Evolutionary conservation across 2,888 invertebrate species (phyloP).

Genomic region (Epirrita christyi): DNA sequence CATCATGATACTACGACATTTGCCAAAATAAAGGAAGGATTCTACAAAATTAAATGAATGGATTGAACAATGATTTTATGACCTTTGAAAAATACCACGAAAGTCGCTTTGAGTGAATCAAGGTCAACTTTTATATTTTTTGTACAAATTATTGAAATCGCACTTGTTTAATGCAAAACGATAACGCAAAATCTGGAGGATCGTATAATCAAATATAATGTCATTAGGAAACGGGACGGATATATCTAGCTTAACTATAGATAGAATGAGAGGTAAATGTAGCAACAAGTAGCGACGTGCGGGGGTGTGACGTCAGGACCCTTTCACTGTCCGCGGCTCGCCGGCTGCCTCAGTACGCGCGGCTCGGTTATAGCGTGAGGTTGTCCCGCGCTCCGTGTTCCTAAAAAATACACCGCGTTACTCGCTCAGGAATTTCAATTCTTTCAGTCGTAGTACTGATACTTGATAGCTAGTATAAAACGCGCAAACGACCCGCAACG

Average conservation of each 20-base stretch:
- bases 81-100: slow-evolving; percentile 24
- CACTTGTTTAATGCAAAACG: slow-evolving; percentile 51
- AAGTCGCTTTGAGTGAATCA: slow-evolving; percentile 26
- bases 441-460: slow-evolving; percentile 49
- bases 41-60: not conserved
- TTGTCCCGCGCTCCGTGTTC: slow-evolving; percentile 73
- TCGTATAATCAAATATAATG: slow-evolving; percentile 57
- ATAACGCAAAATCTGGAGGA: slow-evolving; percentile 49
- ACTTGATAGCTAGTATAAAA: slow-evolving; percentile 46
- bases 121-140: slow-evolving; percentile 38
- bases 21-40: slow-evolving; percentile 5
- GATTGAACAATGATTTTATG: slow-evolving; percentile 1
- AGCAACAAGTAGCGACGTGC: slow-evolving; percentile 73
- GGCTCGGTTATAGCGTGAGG: slow-evolving; percentile 81
- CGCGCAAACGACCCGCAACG: slow-evolving; percentile 67
- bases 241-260: slow-evolving; percentile 48
- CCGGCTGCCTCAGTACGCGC: slow-evolving; percentile 73
- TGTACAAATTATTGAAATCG: slow-evolving; percentile 40
- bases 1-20: slow-evolving; percentile 39
- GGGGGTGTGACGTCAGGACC: slow-evolving; percentile 84
- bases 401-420: slow-evolving; percentile 63
- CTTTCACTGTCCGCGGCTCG: slow-evolving; percentile 75
- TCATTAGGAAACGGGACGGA: slow-evolving; percentile 66
- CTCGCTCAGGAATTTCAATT: slow-evolving; percentile 54
- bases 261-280: slow-evolving; percentile 59